Percentiles rank a stretch among this genome's conserved stretches.
Conservation (phyloP, 2,113 vertebrate species). For the Elanoides forficatus region DNA sequence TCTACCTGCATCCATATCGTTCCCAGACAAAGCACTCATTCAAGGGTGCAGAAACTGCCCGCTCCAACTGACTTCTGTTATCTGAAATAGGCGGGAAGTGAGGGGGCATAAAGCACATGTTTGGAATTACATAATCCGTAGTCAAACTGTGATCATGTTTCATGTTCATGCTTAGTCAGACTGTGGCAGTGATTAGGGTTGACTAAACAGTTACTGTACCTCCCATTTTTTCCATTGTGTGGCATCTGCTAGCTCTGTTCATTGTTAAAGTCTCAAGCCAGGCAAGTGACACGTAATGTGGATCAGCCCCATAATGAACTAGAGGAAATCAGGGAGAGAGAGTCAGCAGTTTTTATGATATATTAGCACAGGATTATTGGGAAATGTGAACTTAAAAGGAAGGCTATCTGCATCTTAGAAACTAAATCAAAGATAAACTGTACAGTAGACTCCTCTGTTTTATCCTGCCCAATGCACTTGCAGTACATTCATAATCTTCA, state of each 20-base stretch:
- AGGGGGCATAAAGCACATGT: not conserved
- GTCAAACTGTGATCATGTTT: constrained; percentile 10
- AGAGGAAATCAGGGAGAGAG: not conserved
- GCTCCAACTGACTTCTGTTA: not conserved
- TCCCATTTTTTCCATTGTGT: constrained; percentile 29
- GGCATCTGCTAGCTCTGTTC: constrained; percentile 34
- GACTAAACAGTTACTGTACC: constrained; percentile 38
- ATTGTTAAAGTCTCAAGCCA: not conserved
- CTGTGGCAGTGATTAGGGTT: constrained; percentile 43
- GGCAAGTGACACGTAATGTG: not conserved
- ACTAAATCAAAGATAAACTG: not conserved
- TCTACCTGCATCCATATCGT: not conserved
- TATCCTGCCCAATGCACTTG: not conserved
- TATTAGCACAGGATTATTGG: not conserved
- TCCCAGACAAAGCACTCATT: not conserved
- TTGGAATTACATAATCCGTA: constrained; percentile 10
- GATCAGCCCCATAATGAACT: not conserved
- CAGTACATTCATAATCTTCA: constrained; percentile 62
- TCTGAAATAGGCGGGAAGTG: constrained; percentile 7
- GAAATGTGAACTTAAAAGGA: constrained; percentile 26
- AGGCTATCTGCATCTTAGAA: constrained; percentile 22
- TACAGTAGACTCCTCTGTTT: not conserved
- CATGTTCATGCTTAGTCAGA: constrained; percentile 57
- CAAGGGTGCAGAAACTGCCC: not conserved
- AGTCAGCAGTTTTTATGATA: constrained; percentile 17